Conservation (phyloP, 2,888 invertebrate species). For the Hemithea aestivaria region DNA sequence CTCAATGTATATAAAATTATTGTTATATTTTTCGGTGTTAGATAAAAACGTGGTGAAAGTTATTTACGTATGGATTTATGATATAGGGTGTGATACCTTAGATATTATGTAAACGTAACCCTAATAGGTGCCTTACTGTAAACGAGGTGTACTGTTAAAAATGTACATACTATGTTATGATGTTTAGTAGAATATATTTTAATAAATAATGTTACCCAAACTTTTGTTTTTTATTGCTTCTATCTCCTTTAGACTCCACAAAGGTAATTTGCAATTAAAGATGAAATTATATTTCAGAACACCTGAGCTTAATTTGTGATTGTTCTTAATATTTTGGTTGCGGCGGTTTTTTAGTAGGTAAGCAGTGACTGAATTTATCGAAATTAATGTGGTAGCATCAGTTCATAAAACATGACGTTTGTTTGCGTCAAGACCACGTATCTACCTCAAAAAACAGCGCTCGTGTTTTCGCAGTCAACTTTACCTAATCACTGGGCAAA, state of each 20-base stretch:
- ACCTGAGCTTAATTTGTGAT: no score
- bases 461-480: no score
- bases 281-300: no score
- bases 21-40: slow-evolving; percentile 46
- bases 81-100: slow-evolving; percentile 39
- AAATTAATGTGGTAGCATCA: no score
- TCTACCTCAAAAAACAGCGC: no score
- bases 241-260: slow-evolving; percentile 22
- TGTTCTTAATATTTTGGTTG: no score
- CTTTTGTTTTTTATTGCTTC: slow-evolving; percentile 33
- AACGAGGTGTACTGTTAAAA: slow-evolving; percentile 70
- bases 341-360: no score
- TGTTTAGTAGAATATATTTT: slow-evolving; percentile 68
- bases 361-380: no score
- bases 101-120: slow-evolving; percentile 28
- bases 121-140: slow-evolving; percentile 68
- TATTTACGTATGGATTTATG: slow-evolving; percentile 45
- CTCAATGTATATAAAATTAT: slow-evolving; percentile 61
- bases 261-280: slow-evolving; percentile 7
- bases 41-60: slow-evolving; percentile 59
- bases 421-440: no score
- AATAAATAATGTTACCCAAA: slow-evolving; percentile 68
- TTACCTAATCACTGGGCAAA: no score
- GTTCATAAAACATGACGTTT: no score
- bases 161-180: slow-evolving; percentile 75